Base-by-base conservation (phyloP, 2,113 vertebrate species). In the Phalacrocorax brasilianus region DNA sequence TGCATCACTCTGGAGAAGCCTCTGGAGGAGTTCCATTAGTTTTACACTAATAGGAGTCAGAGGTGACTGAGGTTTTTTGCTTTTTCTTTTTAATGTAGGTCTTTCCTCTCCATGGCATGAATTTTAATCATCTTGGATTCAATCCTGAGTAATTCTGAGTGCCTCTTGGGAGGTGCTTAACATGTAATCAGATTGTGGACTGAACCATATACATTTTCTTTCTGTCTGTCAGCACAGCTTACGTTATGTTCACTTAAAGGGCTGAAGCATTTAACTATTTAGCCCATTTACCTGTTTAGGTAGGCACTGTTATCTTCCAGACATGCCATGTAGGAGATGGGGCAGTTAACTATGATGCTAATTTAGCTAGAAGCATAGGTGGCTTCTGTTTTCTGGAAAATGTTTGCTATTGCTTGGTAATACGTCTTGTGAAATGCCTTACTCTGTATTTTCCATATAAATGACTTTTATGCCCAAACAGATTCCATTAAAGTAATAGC, bases 101-200 rank as follows among this genome's bases (percentile, higher is more conserved):
- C n/a, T 87, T 93, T 86, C 47, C 20, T 63, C 9, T 81, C 49
- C 12, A 4, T 58, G 23, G 8, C 53, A 75, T 55, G 38, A 75
- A 91, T 94, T 92, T 66, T 82, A 95, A 93, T 89, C 17, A 70
- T 92, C 67, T 87, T 55, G 28, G 24, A 91, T 91, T 94, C 72
- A 92, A 71, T 84, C 49, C 82, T 84, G 82, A 79, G 70, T 70
- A 96, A 85, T 95, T 87, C 53, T 53, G 53, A 79, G 80, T 70
- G 53, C 32, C 89, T 94, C 86, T 85, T 76, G 80, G 74, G 89
- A 92, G 42, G 45, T 89, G 77, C 77, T 92, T 92, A 87, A 20
- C 47, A 8, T 53, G 33, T 73, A 94, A 92, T 91, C 74, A 88
- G 70, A 65, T 72, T 95, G 61, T 74, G 68, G 81, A 75, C 62